phyloP scores from a whole-genome alignment of 2,797 vertebrate genomes.

The Dromococcyx pavoninus region DNA sequence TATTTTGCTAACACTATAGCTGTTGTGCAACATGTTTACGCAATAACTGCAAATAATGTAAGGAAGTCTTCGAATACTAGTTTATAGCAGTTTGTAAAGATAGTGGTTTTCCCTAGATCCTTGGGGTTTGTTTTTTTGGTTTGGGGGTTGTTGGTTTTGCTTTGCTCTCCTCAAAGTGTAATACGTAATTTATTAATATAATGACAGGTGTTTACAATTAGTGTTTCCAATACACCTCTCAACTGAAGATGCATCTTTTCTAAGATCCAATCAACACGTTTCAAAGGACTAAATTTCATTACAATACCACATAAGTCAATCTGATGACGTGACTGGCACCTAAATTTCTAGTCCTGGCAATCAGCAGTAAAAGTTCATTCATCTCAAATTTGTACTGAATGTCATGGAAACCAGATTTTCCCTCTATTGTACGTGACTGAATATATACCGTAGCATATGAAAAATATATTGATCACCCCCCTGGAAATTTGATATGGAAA shows the following conservation, averaged over 20 bases:
- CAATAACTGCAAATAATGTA: background rate
- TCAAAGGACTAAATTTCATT: background rate
- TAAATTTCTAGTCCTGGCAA: background rate
- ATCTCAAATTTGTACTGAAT: background rate
- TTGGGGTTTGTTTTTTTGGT: background rate
- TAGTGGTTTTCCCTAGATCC: background rate
- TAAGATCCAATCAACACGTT: background rate
- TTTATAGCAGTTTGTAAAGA: background rate
- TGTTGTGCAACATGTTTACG: conserved; percentile 4
- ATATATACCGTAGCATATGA: background rate
- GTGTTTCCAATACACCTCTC: background rate
- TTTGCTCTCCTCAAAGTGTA: background rate
- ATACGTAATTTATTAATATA: background rate
- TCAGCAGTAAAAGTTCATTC: background rate
- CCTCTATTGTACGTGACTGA: background rate
- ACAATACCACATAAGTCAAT: background rate
- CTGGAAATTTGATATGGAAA: background rate
- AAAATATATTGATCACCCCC: background rate
- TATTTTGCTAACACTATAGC: background rate
- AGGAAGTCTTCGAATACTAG: background rate
- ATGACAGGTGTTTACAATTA: background rate
- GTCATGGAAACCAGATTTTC: background rate
- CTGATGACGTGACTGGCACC: background rate
- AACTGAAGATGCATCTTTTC: background rate
- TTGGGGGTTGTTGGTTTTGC: background rate